phyloP scores from a whole-genome alignment of 2,797 vertebrate species.

The Channa striata region DNA sequence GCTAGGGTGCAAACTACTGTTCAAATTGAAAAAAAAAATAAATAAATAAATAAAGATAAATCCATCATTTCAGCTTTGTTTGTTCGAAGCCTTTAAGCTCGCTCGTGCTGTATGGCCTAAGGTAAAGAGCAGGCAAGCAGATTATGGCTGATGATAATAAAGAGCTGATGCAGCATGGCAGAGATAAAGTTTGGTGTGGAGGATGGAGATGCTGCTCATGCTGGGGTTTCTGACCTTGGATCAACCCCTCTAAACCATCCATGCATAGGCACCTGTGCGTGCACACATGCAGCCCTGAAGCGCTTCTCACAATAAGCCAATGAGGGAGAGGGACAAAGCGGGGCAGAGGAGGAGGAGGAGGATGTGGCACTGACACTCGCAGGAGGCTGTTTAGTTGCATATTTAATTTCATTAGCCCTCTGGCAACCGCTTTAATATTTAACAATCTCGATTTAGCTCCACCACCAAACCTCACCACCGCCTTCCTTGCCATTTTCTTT shows the following conservation, averaged over 20 bases:
- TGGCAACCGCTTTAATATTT: constrained; percentile 85
- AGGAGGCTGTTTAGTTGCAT: constrained; percentile 84
- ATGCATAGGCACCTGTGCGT: constrained; percentile 63
- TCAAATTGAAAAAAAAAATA: constrained; percentile 37
- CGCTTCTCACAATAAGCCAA: constrained; percentile 74
- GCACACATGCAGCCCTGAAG: constrained; percentile 61
- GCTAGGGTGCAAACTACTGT: constrained; percentile 14
- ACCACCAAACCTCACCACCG: too few relatives aligned
- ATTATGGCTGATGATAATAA: constrained; percentile 71
- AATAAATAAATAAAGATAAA: constrained; percentile 20
- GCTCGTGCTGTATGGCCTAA: constrained; percentile 51
- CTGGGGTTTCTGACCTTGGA: constrained; percentile 80
- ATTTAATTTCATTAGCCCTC: constrained; percentile 87
- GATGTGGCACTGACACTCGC: constrained; percentile 63
- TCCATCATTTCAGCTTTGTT: constrained; percentile 44
- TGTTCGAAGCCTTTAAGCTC: constrained; percentile 40
- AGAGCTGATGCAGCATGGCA: constrained; percentile 76
- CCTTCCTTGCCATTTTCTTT: constrained; percentile 10
- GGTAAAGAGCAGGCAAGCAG: constrained; percentile 64
- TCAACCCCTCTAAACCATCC: constrained; percentile 66
- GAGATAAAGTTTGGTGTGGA: constrained; percentile 53
- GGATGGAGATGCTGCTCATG: constrained; percentile 64
- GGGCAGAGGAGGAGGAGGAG: constrained; percentile 58
- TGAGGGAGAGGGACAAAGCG: constrained; percentile 65
- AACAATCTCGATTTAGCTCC: constrained; percentile 82